Evolutionary conservation across 1,140 invertebrate genomes (phyloP), one percentile per base, ranked within the genome.

Genomic region (Caenorhabditis briggsae): DNA sequence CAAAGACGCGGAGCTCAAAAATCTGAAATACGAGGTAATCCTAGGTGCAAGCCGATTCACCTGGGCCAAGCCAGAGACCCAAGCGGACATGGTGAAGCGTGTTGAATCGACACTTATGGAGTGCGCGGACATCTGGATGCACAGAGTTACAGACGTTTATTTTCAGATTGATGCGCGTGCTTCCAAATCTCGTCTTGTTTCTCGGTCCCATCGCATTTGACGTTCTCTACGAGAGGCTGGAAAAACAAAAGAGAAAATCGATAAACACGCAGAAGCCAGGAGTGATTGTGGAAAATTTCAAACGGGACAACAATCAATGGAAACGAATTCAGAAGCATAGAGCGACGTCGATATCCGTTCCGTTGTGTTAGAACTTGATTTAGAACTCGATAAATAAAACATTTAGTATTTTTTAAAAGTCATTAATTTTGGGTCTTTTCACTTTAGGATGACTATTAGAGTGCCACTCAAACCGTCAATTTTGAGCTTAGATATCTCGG

Each of bases 91-190:
- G 18, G 18, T 11, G 20, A 78, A 78, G 23, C 46, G 70, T 2
- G 50, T 78, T 16, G 70, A 78, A n/a, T 78, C 70, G 43, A 78
- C 70, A 12, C 8, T 78, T 6, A 25, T 78, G 14, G 70, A 78
- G 70, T 78, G 23, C 48, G 70, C 23, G 23, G 59, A 18, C 23
- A 18, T 61, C 11, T 33, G 18, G 20, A 58, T n/a, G 20, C 0
- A 58, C 18, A 33, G 59, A 61, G 0, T 61, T 25, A 7, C 16
- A n/a, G 9, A 16, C 1, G 1, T n/a, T 46, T 46, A 14, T 70
- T 78, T 78, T 23, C 70, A 78, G 70, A 78, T n/a, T 78, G n/a
- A 78, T 78, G 18, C 70, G 46, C 53, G 70, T 50, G 8, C 70
- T 78, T n/a, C 70, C 70, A 0, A 78, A 78, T 23, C 46, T 78